Conservation (phyloP, 2,888 invertebrate species). For the Bursaphelenchus okinawaensis region DNA sequence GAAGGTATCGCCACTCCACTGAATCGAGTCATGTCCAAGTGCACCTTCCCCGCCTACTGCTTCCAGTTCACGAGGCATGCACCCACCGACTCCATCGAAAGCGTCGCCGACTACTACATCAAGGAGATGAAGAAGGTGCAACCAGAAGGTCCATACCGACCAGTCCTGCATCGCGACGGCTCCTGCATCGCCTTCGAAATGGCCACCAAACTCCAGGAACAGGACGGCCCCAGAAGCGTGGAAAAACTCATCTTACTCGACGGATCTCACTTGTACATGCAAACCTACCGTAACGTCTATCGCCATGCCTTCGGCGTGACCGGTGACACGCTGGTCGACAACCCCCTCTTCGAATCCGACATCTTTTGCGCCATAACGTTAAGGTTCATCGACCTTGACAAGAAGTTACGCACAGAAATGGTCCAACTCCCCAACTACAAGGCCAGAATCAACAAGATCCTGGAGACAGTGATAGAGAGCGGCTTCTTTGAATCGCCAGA, state of each 20-base stretch:
- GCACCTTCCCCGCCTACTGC: conserved; percentile 61
- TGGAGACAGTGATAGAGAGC: conserved; percentile 65
- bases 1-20: conserved; percentile 68
- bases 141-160: conserved; percentile 75
- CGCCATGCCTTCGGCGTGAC: conserved; percentile 57
- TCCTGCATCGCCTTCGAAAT: conserved; percentile 91
- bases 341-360: conserved; percentile 59
- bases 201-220: conserved; percentile 73
- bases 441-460: conserved; percentile 64
- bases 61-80: conserved; percentile 55
- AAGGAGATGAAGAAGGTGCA: conserved; percentile 71
- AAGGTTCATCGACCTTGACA: conserved; percentile 71
- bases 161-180: conserved; percentile 92
- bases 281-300: conserved; percentile 59
- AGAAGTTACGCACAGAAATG: conserved; percentile 65
- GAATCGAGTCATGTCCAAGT: conserved; percentile 67
- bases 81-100: conserved; percentile 55
- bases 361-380: conserved; percentile 77
- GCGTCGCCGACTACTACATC: conserved; percentile 54
- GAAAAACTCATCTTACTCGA: conserved; percentile 73
- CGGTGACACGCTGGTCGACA: conserved; percentile 55
- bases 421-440: conserved; percentile 66
- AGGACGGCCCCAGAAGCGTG: conserved; percentile 52
- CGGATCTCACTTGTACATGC: conserved; percentile 66
- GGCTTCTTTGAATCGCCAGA: conserved; percentile 59